phyloP scores from a whole-genome alignment of 2,888 invertebrate species.

The Cheiracanthium punctorium region DNA sequence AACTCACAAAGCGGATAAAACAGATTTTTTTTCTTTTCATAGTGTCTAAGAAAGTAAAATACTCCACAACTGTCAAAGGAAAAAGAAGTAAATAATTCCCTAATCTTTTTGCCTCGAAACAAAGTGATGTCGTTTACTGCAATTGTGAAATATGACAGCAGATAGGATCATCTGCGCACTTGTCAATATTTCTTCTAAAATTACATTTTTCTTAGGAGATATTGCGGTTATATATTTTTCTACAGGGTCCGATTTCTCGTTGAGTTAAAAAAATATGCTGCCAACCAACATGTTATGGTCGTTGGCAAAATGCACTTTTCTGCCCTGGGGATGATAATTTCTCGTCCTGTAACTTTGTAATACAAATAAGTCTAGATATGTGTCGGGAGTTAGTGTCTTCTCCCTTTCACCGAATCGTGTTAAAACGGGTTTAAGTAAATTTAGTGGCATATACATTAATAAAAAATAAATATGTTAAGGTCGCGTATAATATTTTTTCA shows the following conservation, averaged over 20 bases:
- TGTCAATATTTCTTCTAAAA: constrained; percentile 64
- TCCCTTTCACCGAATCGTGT: too few species aligned
- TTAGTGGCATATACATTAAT: too few species aligned
- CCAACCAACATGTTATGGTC: neutral
- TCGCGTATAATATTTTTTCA: too few species aligned
- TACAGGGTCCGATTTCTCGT: neutral
- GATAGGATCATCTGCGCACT: constrained; percentile 45
- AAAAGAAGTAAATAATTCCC: neutral
- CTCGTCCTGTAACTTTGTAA: neutral
- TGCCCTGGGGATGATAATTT: neutral
- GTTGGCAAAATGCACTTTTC: neutral
- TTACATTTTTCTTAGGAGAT: constrained; percentile 42
- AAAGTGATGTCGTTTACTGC: neutral
- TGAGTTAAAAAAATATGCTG: neutral
- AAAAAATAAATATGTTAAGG: too few species aligned
- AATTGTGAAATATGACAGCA: constrained; percentile 45
- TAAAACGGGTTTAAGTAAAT: too few species aligned
- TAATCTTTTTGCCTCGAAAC: neutral
- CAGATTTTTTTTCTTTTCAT: neutral
- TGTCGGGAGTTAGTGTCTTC: too few species aligned
- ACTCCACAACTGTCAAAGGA: neutral
- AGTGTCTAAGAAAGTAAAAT: neutral
- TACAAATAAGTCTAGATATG: too few species aligned
- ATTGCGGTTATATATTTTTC: constrained; percentile 17
- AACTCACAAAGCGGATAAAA: too few species aligned